phyloP scores from a whole-genome alignment of 2,113 vertebrate species.

The Phalacrocorax carbo region DNA sequence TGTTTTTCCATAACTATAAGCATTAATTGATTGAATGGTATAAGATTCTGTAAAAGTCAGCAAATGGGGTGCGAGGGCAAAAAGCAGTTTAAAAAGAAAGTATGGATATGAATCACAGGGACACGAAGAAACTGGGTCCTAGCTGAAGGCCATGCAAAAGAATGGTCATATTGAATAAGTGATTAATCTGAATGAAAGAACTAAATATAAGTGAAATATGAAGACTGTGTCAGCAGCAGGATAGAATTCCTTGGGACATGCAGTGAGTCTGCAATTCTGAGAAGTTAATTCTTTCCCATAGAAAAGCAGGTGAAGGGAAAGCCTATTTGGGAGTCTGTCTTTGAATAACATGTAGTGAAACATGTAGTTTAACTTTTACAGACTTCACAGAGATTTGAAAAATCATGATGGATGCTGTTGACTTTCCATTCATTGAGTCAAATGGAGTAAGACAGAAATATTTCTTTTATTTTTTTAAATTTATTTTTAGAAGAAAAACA shows the following conservation, averaged over 20 bases:
- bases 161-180: neutral
- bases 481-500: neutral
- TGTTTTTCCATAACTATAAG: neutral
- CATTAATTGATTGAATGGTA: neutral
- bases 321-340: neutral
- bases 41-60: neutral
- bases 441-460: neutral
- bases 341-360: neutral
- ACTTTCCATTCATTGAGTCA: neutral
- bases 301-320: neutral
- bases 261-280: neutral
- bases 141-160: neutral
- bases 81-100: neutral
- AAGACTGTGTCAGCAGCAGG: neutral
- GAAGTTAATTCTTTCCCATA: neutral
- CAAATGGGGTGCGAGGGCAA: neutral
- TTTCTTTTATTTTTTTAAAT: neutral
- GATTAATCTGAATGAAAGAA: neutral
- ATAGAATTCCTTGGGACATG: neutral
- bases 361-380: neutral
- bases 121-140: neutral
- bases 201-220: neutral
- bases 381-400: neutral
- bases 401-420: neutral
- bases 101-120: neutral